Base-by-base conservation (phyloP, 1,140 invertebrate genomes). In the Drosophila fuyamai region DNA sequence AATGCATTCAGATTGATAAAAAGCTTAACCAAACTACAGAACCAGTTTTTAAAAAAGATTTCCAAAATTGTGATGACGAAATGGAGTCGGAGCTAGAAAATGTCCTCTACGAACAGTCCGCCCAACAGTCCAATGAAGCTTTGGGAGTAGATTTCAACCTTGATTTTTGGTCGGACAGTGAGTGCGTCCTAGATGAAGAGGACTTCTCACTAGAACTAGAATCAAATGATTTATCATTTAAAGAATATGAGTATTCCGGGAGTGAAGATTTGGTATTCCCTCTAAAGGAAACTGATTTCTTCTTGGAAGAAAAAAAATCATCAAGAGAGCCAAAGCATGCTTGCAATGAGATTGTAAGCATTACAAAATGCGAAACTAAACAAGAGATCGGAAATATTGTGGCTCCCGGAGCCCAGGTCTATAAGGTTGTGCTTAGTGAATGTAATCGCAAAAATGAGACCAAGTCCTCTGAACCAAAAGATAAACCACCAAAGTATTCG, bases 381-480 rank as follows among this genome's bases (percentile, higher is more conserved):
- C 58, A 35, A 29, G 40, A 56, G 57, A 82, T 68, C 10, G 67
- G 44, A 18, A 67, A 44, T 4, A 23, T 23, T 44, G 58, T 55
- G n/a, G 57, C 70, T 6, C 14, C 13, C 27, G 79, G 58, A 6
- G 79, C 67, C 1, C 47, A 78, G n/a, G 66, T 81, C 13, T 81
- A 81, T 29, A 76, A 81, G 54, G 79, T 82, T 32, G 74, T 78
- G 13, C 38, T 81, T n/a, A 53, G 63, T 16, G 76, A 82, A 32
- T 81, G 60, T 16, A 46, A 83, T 35, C 48, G 46, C 18, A 62
- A 54, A 1, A 47, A 61, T 23, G 58, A 65, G 8, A 78, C 27
- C 8, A 32, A 13, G 14, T 0, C 51, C 4, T 29, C 16, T 35
- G 1, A 43, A 35, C 23, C 14, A 14, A 10, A 29, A 14, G 10